Base-by-base conservation (phyloP, 2,797 vertebrate species). In the Garrulus glandarius region DNA sequence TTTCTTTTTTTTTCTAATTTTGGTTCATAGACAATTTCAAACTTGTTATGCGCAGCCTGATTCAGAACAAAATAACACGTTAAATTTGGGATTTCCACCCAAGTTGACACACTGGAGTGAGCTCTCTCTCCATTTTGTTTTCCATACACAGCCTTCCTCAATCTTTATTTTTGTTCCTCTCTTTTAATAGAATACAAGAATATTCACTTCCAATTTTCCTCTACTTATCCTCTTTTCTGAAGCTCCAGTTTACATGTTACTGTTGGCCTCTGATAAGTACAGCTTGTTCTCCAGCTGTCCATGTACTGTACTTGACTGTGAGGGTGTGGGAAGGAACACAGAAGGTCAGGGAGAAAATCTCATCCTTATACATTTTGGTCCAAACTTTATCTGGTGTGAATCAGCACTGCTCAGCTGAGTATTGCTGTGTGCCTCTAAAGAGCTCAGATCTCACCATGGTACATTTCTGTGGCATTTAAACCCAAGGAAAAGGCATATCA, bases 1-100 rank as follows among this genome's bases (percentile, higher is more conserved):
- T 68, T 93, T 77, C 60, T 89, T 89, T 78, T 37, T 78, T 37
- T 89, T 92, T 72, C 68, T 72, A 56, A 55, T 84, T 93, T 85
- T 68, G 30, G 30, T 43, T 91, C 65, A 85, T 0, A 53, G 46
- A 81, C 36, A 68, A 71, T 71, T 86, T 95, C 34, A 57, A 77
- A 63, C 9, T 68, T 64, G 22, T 41, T 27, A 24, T 24, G 23
- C 57, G 77, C 71, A 91, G 49, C 29, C 75, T 70, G 41, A 65
- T 50, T 69, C 56, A 84, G 69, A 83, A 81, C 46, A 83, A 92
- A 84, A 56, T 65, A 21, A 27, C 57, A 63, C 61, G 65, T 61
- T 34, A 56, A 61, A 39, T 78, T 34, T 64, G 79, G 41, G 44
- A 76, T 84, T 95, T 92, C 72, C 55, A 90, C 13, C 69, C 75